phyloP scores from a whole-genome alignment of 2,888 invertebrate species.

The Leptopilina myrica region DNA sequence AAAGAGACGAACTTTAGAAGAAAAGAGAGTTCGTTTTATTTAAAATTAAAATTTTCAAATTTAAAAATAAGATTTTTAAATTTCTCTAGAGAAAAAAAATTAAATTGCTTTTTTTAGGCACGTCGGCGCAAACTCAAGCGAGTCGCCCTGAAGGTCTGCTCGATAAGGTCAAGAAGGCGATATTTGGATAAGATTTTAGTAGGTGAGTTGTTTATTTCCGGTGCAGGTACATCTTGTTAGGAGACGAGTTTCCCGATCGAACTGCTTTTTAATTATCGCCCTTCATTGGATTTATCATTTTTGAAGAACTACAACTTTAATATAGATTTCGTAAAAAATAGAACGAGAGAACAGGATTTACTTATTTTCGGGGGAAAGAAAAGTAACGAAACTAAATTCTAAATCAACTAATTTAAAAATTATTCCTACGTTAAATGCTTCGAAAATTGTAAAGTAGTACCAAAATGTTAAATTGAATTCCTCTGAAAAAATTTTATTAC shows the following conservation, averaged over 20 bases:
- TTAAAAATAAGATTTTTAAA: not conserved
- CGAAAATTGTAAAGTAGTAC: no score
- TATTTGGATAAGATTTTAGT: conserved; percentile 78
- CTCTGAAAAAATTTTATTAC: no score
- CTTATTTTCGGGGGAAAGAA: no score
- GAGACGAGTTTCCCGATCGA: not conserved
- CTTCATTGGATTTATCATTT: no score
- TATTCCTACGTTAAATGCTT: no score
- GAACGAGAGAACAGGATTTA: no score
- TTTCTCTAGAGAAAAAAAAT: conserved; percentile 32
- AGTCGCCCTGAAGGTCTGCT: conserved; percentile 77
- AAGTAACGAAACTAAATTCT: no score
- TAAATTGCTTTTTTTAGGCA: conserved; percentile 76
- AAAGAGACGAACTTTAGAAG: not conserved
- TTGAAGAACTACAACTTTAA: no score
- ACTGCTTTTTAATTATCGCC: no score
- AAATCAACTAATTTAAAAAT: no score
- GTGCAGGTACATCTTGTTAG: conserved; percentile 46
- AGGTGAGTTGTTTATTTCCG: conserved; percentile 65
- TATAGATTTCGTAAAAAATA: no score
- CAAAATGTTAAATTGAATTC: no score
- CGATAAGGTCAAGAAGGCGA: conserved; percentile 80
- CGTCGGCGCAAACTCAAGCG: conserved; percentile 77
- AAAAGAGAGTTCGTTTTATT: not conserved
- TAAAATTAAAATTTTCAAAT: not conserved